Conservation (phyloP, 2,797 vertebrate species). For the Diceros bicornis region DNA sequence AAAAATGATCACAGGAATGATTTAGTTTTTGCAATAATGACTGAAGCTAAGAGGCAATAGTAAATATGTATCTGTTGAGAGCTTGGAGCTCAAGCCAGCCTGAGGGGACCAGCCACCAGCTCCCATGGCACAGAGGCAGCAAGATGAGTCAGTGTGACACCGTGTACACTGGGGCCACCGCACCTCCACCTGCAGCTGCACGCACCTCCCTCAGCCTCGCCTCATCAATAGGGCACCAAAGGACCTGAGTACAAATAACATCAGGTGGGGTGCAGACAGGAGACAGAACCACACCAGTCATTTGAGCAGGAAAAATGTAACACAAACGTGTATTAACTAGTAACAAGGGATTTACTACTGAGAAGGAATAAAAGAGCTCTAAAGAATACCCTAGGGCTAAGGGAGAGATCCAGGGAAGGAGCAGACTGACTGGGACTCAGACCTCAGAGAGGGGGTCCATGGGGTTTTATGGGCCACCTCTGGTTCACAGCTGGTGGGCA, state of each 20-base stretch:
- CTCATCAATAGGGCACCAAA: neutral
- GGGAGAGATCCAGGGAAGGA: neutral
- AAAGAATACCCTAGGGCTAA: neutral
- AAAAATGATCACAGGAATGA: neutral
- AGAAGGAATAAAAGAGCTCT: neutral
- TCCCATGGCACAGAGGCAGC: neutral
- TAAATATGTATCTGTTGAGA: neutral
- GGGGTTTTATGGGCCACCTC: neutral
- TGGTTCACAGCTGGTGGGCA: neutral
- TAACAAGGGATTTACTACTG: neutral
- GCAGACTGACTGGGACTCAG: neutral
- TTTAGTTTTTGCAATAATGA: neutral
- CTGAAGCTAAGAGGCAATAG: neutral
- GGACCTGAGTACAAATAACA: accelerated
- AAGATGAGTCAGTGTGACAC: neutral
- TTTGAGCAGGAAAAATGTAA: neutral
- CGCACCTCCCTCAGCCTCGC: neutral
- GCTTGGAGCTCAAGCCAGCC: neutral
- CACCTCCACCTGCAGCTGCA: neutral
- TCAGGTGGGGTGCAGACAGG: neutral
- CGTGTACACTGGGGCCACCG: accelerated
- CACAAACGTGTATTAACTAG: neutral
- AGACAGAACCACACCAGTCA: neutral
- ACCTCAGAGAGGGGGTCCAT: neutral
- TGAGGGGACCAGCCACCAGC: neutral